phyloP scores from a whole-genome alignment of 2,113 vertebrate genomes.

The Reinhardtius hippoglossoides region DNA sequence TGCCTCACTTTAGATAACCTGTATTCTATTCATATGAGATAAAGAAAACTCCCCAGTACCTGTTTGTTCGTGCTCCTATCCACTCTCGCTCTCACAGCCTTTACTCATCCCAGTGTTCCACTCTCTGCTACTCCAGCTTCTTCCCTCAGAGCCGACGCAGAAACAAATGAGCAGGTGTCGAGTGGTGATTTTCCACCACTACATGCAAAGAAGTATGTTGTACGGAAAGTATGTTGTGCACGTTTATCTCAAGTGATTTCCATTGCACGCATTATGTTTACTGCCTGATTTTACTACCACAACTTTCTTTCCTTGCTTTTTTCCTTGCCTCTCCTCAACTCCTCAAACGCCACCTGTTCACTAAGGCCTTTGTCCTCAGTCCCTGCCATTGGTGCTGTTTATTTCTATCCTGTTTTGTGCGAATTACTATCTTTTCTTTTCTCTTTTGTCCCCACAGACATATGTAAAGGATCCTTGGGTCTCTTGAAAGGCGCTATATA shows the following conservation, averaged over 20 bases:
- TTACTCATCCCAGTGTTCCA: not conserved
- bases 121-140: not conserved
- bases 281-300: slow-evolving; percentile 10
- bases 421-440: no score
- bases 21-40: no score
- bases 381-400: no score
- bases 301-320: not conserved
- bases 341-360: no score
- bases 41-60: not conserved
- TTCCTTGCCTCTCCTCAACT: no score
- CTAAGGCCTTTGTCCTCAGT: no score
- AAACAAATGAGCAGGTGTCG: slow-evolving; percentile 46
- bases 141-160: not conserved
- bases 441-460: no score
- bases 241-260: slow-evolving; percentile 5
- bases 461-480: no score
- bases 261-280: not conserved
- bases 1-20: no score
- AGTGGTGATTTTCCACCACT: slow-evolving; percentile 2
- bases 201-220: slow-evolving; percentile 28
- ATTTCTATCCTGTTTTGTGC: no score
- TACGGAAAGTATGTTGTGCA: not conserved
- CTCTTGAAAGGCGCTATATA: no score
- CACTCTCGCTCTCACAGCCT: not conserved
- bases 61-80: not conserved